Evolutionary conservation across 2,888 invertebrate genomes (phyloP).

Genomic region (Penaeus monodon): DNA sequence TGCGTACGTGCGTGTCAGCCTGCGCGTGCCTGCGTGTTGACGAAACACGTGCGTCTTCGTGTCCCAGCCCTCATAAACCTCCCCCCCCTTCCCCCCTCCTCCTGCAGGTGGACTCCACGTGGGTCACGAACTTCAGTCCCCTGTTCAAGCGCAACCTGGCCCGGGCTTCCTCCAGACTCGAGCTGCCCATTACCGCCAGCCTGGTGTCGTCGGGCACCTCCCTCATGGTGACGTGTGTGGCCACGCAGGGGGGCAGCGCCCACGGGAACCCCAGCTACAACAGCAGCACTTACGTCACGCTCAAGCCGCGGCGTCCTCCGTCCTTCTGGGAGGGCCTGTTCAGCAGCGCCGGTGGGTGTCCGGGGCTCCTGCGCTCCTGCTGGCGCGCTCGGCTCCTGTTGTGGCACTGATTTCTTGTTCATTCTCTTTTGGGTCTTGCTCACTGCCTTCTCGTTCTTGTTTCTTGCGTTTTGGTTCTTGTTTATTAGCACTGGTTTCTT

Average conservation of each 20-base stretch:
- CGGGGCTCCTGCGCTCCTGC: not conserved
- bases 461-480: no score
- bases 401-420: no score
- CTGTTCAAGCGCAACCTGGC: slow-evolving; percentile 24
- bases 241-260: not conserved
- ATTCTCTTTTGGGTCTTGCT: no score
- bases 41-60: not conserved
- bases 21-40: not conserved
- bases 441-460: no score
- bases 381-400: no score
- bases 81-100: not conserved
- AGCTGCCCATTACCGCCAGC: not conserved
- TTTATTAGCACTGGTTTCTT: no score
- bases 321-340: slow-evolving; percentile 22
- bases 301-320: not conserved
- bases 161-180: not conserved
- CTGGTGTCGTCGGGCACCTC: not conserved
- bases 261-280: not conserved
- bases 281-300: not conserved
- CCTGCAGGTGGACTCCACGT: slow-evolving; percentile 21
- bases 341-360: not conserved
- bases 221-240: slow-evolving; percentile 8
- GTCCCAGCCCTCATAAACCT: not conserved
- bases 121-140: slow-evolving; percentile 10
- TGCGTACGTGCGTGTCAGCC: no score